Conservation (phyloP, 2,797 vertebrate genomes). For the Denticeps clupeoides region DNA sequence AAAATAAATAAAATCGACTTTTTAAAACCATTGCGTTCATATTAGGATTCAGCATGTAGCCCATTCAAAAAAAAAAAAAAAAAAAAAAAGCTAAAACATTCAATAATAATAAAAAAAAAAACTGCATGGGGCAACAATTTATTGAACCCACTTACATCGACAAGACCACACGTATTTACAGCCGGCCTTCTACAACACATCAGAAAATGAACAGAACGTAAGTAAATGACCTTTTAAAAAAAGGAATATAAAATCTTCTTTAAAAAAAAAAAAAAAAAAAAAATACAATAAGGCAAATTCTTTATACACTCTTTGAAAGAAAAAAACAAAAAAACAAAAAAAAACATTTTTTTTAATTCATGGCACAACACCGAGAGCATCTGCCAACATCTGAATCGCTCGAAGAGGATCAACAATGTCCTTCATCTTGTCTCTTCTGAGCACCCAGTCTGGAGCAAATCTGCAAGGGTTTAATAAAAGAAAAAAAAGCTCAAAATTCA, state of each 20-base stretch:
- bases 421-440: slow-evolving; percentile 69
- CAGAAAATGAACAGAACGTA: background rate
- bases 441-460: slow-evolving; percentile 83
- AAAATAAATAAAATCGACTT: background rate
- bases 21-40: too few relatives aligned
- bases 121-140: too few relatives aligned
- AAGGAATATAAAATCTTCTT: too few relatives aligned
- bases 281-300: background rate
- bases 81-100: background rate
- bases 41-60: too few relatives aligned
- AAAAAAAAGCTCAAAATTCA: too few relatives aligned
- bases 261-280: background rate
- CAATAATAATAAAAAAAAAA: background rate
- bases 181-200: too few relatives aligned
- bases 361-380: slow-evolving; percentile 58
- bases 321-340: too few relatives aligned
- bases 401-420: slow-evolving; percentile 76
- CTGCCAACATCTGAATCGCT: slow-evolving; percentile 76
- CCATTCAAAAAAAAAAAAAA: background rate
- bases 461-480: slow-evolving; percentile 51
- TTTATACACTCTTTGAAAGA: background rate
- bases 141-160: too few relatives aligned
- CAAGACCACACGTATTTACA: too few relatives aligned
- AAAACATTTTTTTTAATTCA: too few relatives aligned
- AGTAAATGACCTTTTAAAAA: background rate